Base-by-base conservation (phyloP, 2,113 vertebrate genomes). In the Nasalis larvatus region DNA sequence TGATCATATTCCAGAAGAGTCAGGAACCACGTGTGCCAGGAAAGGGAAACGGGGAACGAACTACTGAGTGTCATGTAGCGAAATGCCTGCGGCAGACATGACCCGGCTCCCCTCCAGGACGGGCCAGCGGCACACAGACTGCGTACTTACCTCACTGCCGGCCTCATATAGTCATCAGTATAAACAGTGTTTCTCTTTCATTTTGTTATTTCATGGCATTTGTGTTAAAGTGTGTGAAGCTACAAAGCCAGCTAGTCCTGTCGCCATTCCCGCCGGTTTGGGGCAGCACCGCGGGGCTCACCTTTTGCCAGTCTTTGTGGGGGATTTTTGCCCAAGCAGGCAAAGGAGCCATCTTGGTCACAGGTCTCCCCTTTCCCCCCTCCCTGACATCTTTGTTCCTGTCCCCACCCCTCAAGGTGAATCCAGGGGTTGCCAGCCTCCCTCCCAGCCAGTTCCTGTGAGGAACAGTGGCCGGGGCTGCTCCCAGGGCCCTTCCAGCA, bases 381-480 rank as follows among this genome's bases (percentile, higher is more conserved):
- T 3, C 35, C 56, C 49, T 14, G 20, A 27, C n/a, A 8, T 47
- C 17, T 81, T 25, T 2, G 3, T 68, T 32, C 35, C 23, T 52
- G 45, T 86, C 35, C 52, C 37, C 8, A 73, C 49, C 14, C 25
- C 81, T 56, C 47, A 8, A 40, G 81, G 9, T 63, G 42, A 21
- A 11, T 4, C 0, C 2, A 13, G 35, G 56, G 54, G n/a, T 10
- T 82, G 27, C 1, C 0, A 16, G 89, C 17, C 16, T 23, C 16
- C 40, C 32, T 3, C 10, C 5, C 17, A 32, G 5, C 0, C 0
- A 4, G 42, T 14, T 8, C 8, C 58, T 1, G 0, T 5, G 27
- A n/a, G 2, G 40, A 30, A 4, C 42, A 20, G 8, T 42, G 4
- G 23, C 1, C 2, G 0, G 63, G 73, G 6, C 25, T 42, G 23